Evolutionary conservation across 2,113 vertebrate genomes (phyloP).

Genomic region (Sceloporus tristichus): DNA sequence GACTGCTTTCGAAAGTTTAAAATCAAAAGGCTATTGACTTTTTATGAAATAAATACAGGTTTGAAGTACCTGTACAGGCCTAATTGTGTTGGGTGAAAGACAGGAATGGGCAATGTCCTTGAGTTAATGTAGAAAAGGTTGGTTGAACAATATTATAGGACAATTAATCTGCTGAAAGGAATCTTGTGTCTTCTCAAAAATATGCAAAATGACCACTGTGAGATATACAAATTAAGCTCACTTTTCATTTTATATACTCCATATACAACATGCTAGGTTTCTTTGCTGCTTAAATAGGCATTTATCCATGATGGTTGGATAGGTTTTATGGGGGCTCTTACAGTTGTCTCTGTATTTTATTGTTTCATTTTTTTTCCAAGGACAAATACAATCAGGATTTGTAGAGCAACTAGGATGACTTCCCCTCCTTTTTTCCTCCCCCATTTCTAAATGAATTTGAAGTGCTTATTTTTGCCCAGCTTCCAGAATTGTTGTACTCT

Average conservation of each 20-base stretch:
- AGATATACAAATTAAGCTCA: constrained; percentile 1
- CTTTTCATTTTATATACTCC: constrained; percentile 14
- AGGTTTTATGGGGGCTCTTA: neutral
- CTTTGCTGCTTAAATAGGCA: neutral
- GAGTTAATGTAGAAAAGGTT: neutral
- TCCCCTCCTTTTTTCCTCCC: neutral
- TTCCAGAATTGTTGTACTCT: constrained; percentile 46
- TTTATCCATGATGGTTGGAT: neutral
- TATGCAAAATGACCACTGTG: neutral
- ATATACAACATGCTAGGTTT: neutral
- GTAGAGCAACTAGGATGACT: constrained; percentile 21
- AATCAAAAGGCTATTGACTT: neutral
- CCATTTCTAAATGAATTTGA: constrained; percentile 26
- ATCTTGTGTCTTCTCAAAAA: neutral
- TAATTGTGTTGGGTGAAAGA: neutral
- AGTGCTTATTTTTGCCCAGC: constrained; percentile 45
- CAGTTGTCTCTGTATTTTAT: constrained; percentile 11
- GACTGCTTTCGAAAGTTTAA: neutral
- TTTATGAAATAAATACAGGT: neutral
- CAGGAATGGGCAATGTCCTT: neutral
- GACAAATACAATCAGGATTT: constrained; percentile 41
- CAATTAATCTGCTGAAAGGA: neutral
- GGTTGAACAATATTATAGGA: neutral
- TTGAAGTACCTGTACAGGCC: neutral
- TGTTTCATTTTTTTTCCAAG: constrained; percentile 30